Conservation (phyloP, 2,888 invertebrate genomes). For the Morpho achilles region DNA sequence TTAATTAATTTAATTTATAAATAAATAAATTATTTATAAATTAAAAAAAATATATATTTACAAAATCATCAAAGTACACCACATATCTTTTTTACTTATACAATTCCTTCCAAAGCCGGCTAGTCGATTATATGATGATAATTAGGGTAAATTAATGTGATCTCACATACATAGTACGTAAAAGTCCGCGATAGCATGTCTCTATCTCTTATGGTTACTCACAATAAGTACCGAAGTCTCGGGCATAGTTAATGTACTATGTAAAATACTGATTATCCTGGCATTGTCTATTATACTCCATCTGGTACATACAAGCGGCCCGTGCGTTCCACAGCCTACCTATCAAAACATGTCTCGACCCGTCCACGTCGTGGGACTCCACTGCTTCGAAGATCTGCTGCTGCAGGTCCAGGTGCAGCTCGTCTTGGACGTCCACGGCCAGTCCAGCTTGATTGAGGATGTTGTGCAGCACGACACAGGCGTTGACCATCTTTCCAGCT, state of each 20-base stretch:
- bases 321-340: conserved; percentile 3
- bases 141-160: too few relatives aligned
- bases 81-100: too few relatives aligned
- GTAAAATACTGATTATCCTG: conserved; percentile 6
- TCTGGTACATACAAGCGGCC: conserved; percentile 4
- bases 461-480: conserved; percentile 10
- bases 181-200: too few relatives aligned
- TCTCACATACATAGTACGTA: too few relatives aligned
- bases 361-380: conserved; percentile 7
- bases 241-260: background rate
- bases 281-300: background rate
- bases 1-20: too few relatives aligned
- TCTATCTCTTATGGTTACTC: too few relatives aligned
- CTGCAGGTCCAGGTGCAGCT: conserved; percentile 2
- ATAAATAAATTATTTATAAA: too few relatives aligned
- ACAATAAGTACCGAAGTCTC: too few relatives aligned
- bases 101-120: too few relatives aligned
- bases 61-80: too few relatives aligned
- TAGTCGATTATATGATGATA: too few relatives aligned
- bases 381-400: conserved; percentile 3
- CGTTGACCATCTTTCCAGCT: conserved; percentile 13
- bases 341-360: conserved; percentile 1
- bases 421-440: background rate
- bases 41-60: too few relatives aligned
- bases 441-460: conserved; percentile 4